Evolutionary conservation across 1,140 invertebrate species (phyloP).

Genomic region (Muscidifurax raptorellus): DNA sequence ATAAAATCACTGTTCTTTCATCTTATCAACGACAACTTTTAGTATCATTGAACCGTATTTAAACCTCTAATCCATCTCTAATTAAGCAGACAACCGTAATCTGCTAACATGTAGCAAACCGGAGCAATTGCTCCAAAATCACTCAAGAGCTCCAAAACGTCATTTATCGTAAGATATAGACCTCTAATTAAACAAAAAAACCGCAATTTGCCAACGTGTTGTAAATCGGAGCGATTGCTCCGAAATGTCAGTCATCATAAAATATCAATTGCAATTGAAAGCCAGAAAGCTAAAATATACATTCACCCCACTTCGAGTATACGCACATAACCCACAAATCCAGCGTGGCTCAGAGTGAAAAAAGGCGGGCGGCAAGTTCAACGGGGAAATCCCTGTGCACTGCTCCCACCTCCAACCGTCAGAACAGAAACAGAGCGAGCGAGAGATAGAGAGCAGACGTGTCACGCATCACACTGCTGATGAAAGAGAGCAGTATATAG

Average conservation of each 20-base stretch:
- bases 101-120: too few species aligned
- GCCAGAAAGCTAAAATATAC: neutral
- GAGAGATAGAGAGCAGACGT: slow-evolving; percentile 31
- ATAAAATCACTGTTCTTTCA: too few species aligned
- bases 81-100: too few species aligned
- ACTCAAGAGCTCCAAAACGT: too few species aligned
- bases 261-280: neutral
- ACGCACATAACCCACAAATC: slow-evolving; percentile 22
- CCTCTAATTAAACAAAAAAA: too few species aligned
- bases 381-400: neutral
- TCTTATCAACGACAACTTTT: too few species aligned
- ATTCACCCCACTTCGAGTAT: neutral
- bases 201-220: too few species aligned
- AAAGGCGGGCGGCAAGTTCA: neutral
- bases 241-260: neutral
- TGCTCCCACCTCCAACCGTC: neutral
- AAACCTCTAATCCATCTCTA: too few species aligned
- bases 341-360: neutral
- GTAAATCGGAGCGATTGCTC: too few species aligned
- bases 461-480: slow-evolving; percentile 22
- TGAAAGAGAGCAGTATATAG: neutral
- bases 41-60: too few species aligned
- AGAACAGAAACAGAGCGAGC: slow-evolving; percentile 11
- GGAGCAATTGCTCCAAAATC: too few species aligned
- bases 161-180: too few species aligned